These are phyloP conservation scores for Rousettus leschenaultii DNA, from an alignment of 2,113 vertebrate species.

Conservation along the genomic window DNA sequence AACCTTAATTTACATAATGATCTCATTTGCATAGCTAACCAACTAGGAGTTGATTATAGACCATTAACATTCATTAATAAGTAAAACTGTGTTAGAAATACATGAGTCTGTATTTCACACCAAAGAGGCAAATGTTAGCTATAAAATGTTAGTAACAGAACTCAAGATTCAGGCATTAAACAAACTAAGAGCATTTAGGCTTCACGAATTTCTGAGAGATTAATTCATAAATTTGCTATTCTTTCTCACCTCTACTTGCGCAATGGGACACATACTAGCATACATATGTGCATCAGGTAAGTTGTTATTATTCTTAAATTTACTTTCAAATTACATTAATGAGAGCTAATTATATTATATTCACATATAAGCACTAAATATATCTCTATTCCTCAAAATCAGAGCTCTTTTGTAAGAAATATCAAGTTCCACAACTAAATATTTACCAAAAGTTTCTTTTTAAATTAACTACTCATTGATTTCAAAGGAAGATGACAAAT, in stretches of 20 bases:
- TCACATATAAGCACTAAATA: not conserved
- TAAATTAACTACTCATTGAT: not conserved
- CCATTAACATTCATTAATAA: slow-evolving; percentile 34
- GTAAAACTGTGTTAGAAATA: not conserved
- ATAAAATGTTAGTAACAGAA: slow-evolving; percentile 10
- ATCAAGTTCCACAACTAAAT: not conserved
- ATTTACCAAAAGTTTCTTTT: slow-evolving; percentile 1
- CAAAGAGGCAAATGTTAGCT: not conserved
- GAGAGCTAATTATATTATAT: not conserved
- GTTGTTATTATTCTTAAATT: not conserved
- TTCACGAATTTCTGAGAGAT: not conserved
- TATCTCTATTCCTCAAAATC: not conserved
- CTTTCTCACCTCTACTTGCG: not conserved
- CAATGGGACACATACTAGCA: not conserved
- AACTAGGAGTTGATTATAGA: not conserved
- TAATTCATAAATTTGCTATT: not conserved
- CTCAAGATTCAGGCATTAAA: not conserved
- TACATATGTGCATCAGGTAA: not conserved
- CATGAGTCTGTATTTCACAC: not conserved
- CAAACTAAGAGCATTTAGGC: not conserved
- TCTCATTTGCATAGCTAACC: slow-evolving; percentile 40
- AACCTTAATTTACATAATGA: slow-evolving; percentile 27
- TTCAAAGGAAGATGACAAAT: slow-evolving; percentile 5
- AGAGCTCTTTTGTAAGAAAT: not conserved
- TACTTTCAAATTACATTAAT: not conserved